Evolutionary conservation across 2,113 vertebrate genomes (phyloP).

Genomic region (Morone saxatilis): DNA sequence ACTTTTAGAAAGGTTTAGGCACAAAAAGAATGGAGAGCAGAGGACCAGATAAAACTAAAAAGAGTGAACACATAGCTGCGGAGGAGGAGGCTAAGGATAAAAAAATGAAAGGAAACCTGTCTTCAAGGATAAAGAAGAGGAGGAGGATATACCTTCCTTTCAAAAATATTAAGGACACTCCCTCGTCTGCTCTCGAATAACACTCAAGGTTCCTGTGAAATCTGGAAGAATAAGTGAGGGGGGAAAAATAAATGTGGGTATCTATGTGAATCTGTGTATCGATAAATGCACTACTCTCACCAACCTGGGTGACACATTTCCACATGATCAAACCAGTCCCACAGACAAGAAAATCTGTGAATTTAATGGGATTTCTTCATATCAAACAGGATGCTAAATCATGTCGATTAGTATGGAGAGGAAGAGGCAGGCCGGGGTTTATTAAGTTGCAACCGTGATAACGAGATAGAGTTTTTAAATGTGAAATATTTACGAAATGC

Average conservation of each 20-base stretch:
- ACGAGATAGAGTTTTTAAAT: slow-evolving; percentile 31
- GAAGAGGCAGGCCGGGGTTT: background rate
- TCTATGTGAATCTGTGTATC: background rate
- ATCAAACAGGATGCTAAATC: slow-evolving; percentile 5
- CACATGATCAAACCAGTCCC: background rate
- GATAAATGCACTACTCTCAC: background rate
- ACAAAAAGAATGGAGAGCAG: slow-evolving; percentile 33
- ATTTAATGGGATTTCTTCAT: background rate
- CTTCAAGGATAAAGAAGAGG: slow-evolving; percentile 42
- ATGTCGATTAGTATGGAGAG: slow-evolving; percentile 21
- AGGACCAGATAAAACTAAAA: slow-evolving; percentile 49
- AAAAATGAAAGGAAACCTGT: slow-evolving; percentile 43
- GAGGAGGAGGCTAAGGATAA: slow-evolving; percentile 28
- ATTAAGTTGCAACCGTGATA: slow-evolving; percentile 19
- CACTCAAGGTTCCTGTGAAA: background rate
- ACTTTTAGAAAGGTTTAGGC: slow-evolving; percentile 37
- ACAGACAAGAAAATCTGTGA: background rate
- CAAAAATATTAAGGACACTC: slow-evolving; percentile 20
- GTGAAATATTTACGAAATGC: slow-evolving; percentile 8
- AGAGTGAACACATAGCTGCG: slow-evolving; percentile 31
- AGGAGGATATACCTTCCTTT: slow-evolving; percentile 22
- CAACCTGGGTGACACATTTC: background rate
- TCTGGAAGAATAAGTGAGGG: background rate
- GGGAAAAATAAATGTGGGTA: background rate
- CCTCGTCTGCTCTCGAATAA: background rate